These are phyloP conservation scores for Brachyistius frenatus DNA, from an alignment of 2,113 vertebrate species.

Conservation along the genomic window DNA sequence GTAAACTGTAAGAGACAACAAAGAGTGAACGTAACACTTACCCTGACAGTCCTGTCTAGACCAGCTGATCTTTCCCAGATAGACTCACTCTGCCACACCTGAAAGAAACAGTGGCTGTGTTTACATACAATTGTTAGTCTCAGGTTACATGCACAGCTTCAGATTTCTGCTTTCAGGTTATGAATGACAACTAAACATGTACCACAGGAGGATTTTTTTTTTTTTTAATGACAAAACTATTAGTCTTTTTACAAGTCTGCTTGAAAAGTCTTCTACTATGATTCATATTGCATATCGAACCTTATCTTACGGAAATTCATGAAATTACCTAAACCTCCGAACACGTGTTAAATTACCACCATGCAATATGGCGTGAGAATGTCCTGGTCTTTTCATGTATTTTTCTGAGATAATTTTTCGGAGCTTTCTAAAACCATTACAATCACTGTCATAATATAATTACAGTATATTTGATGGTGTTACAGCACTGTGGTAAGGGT, in stretches of 20 bases:
- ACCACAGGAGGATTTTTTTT: neutral
- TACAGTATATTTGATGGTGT: no score
- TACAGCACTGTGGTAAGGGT: no score
- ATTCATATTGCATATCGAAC: neutral
- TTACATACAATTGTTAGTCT: constrained; percentile 21
- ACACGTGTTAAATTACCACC: no score
- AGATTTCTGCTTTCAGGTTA: constrained; percentile 28
- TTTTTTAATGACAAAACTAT: neutral
- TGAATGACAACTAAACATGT: constrained; percentile 5
- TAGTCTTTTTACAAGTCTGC: neutral
- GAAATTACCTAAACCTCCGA: no score
- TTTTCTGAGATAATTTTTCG: no score
- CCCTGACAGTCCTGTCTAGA: constrained; percentile 51
- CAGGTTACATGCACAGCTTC: constrained; percentile 37
- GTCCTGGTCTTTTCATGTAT: no score
- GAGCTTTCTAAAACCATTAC: no score
- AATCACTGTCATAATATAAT: no score
- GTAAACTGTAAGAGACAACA: constrained; percentile 34
- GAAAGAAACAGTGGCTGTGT: constrained; percentile 43
- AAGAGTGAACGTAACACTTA: constrained; percentile 43
- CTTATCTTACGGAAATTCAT: no score
- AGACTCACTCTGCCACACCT: constrained; percentile 46
- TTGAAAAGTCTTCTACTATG: neutral
- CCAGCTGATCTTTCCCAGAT: constrained; percentile 21
- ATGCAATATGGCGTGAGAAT: no score